Conservation (phyloP, 2,888 invertebrate species). For the Trachelus stipa region DNA sequence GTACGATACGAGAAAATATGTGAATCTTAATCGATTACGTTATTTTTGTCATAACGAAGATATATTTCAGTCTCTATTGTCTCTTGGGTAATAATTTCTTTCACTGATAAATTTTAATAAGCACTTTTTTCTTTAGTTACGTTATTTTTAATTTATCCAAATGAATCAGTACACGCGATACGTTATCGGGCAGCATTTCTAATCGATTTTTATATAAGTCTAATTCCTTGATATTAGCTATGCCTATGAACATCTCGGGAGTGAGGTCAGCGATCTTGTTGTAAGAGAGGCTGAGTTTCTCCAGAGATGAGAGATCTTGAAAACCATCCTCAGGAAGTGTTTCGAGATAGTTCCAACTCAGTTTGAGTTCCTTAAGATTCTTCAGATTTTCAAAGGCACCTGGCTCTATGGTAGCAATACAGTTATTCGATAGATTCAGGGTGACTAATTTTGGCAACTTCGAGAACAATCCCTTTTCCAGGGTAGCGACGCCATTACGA, state of each 20-base stretch:
- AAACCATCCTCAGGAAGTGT: slow-evolving; percentile 16
- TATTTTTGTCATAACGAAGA: background rate
- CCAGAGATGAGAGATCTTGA: slow-evolving; percentile 10
- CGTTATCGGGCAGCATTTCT: slow-evolving; percentile 18
- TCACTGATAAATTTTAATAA: no score
- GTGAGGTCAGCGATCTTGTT: slow-evolving; percentile 17
- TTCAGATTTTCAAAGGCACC: slow-evolving; percentile 10
- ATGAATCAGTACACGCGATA: slow-evolving; percentile 2
- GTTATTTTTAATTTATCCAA: slow-evolving; percentile 14
- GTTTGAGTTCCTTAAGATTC: slow-evolving; percentile 16
- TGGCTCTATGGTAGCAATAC: slow-evolving; percentile 14
- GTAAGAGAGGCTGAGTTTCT: slow-evolving; percentile 16
- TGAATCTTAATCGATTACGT: background rate
- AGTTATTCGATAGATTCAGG: slow-evolving; percentile 19
- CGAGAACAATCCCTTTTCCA: slow-evolving; percentile 15
- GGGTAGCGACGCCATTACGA: slow-evolving; percentile 14
- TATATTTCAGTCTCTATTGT: no score
- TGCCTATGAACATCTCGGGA: slow-evolving; percentile 10
- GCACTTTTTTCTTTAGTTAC: background rate
- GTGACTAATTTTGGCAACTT: slow-evolving; percentile 10
- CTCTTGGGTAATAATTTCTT: no score
- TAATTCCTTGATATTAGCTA: slow-evolving; percentile 12
- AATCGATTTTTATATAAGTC: slow-evolving; percentile 19
- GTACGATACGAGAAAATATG: background rate
- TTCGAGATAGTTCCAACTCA: slow-evolving; percentile 19